These are phyloP conservation scores for Mesitornis unicolor DNA, from an alignment of 2,113 vertebrate genomes.

Conservation along the genomic window DNA sequence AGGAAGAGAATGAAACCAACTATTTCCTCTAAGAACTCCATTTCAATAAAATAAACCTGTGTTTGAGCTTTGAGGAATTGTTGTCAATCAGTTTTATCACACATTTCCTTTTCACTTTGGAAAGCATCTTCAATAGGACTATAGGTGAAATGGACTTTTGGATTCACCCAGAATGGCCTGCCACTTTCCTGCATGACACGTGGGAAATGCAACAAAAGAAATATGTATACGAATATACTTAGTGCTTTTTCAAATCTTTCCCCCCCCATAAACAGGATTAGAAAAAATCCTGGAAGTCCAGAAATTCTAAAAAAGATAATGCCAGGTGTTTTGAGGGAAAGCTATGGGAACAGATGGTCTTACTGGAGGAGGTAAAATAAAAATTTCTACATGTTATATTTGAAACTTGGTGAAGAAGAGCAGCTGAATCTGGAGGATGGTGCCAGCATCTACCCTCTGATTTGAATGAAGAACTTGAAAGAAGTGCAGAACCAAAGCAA, in stretches of 20 bases:
- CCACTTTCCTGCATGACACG: not conserved
- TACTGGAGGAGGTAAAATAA: slow-evolving; percentile 61
- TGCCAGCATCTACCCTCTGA: slow-evolving; percentile 61
- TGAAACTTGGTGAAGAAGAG: slow-evolving; percentile 55
- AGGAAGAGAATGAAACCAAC: not conserved
- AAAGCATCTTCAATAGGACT: not conserved
- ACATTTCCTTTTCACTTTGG: not conserved
- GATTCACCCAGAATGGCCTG: not conserved
- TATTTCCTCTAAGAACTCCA: not conserved
- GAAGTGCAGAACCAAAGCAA: slow-evolving; percentile 45
- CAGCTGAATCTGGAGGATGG: slow-evolving; percentile 63
- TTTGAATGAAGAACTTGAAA: slow-evolving; percentile 56
- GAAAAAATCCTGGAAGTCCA: not conserved
- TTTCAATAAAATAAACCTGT: not conserved
- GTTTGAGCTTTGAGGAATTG: not conserved
- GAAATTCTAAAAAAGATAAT: slow-evolving; percentile 51
- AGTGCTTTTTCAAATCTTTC: not conserved
- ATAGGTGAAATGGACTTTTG: not conserved
- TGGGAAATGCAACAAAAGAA: not conserved
- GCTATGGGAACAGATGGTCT: slow-evolving; percentile 58
- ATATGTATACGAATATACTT: not conserved
- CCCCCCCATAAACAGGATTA: not conserved
- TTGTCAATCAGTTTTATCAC: not conserved
- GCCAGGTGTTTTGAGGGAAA: slow-evolving; percentile 55
- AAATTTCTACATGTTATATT: slow-evolving; percentile 62